These are phyloP conservation scores for Sparus aurata DNA, from an alignment of 2,797 vertebrate species.

Conservation along the genomic window DNA sequence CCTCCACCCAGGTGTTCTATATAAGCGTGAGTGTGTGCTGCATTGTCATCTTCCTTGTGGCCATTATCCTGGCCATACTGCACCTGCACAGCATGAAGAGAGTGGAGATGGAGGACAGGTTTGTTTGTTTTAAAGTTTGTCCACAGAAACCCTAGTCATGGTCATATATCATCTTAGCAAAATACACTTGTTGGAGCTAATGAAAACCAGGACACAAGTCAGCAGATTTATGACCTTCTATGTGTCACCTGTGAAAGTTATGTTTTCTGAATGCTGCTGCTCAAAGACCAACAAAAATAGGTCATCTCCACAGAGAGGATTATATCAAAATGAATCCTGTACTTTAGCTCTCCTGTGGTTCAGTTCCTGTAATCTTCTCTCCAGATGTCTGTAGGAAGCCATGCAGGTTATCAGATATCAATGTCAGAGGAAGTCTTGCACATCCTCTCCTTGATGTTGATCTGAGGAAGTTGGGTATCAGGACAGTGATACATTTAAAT, in stretches of 20 bases:
- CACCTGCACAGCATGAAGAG: constrained; percentile 99
- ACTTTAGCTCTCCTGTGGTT: constrained; percentile 17
- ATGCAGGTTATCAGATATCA: constrained; percentile 31
- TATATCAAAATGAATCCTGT: constrained; percentile 51
- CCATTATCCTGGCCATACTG: constrained; percentile 96
- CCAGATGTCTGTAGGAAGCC: constrained; percentile 32
- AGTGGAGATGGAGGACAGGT: constrained; percentile 98
- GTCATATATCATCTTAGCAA: neutral
- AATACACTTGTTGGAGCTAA: neutral
- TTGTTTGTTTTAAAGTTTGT: constrained; percentile 34
- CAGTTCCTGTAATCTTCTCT: constrained; percentile 29
- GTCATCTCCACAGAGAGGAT: constrained; percentile 27
- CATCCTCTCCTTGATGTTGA: neutral
- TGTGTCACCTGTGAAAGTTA: constrained; percentile 26
- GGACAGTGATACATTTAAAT: neutral
- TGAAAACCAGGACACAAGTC: constrained; percentile 2
- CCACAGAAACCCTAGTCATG: neutral
- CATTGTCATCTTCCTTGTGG: constrained; percentile 98
- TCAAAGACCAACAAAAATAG: constrained; percentile 32
- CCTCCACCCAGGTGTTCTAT: constrained; percentile 98
- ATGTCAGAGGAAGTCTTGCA: constrained; percentile 36
- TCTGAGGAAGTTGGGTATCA: neutral
- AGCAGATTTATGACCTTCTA: neutral
- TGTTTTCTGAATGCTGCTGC: constrained; percentile 14
- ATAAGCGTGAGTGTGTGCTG: constrained; percentile 99